phyloP scores from a whole-genome alignment of 2,797 vertebrate species.

The Pachyuromys duprasi region DNA sequence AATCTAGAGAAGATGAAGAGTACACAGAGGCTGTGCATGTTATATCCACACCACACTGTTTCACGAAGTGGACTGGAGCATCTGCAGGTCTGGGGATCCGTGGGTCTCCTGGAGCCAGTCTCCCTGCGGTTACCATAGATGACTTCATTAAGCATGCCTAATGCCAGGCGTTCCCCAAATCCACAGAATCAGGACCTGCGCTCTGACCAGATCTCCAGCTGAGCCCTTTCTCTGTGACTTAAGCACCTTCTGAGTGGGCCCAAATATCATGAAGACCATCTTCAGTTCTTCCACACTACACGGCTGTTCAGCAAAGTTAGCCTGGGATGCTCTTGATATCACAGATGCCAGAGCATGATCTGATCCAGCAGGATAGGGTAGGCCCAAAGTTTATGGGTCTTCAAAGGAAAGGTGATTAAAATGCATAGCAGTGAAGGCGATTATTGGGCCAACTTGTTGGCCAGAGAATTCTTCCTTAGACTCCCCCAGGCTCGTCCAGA shows the following conservation, averaged over 20 bases:
- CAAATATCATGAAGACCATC: background rate
- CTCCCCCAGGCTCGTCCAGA: background rate
- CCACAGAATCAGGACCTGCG: background rate
- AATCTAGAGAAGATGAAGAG: background rate
- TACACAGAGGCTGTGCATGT: background rate
- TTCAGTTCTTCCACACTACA: background rate
- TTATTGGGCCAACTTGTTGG: background rate
- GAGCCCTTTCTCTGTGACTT: background rate
- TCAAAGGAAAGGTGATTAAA: background rate
- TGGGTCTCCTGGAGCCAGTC: background rate
- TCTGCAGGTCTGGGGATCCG: background rate
- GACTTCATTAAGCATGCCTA: background rate
- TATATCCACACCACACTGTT: background rate
- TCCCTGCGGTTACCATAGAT: background rate
- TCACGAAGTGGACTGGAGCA: background rate
- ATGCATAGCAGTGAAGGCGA: background rate
- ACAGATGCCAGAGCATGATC: background rate
- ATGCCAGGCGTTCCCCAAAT: background rate
- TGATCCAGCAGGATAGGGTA: background rate
- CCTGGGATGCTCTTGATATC: background rate
- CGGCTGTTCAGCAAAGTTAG: background rate
- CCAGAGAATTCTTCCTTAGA: background rate
- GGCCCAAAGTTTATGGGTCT: background rate
- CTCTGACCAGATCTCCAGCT: background rate
- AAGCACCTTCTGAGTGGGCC: background rate